Percentiles rank a stretch among this genome's conserved stretches.
Conservation (phyloP, 2,113 vertebrate genomes). For the Tilapia sparmanii region DNA sequence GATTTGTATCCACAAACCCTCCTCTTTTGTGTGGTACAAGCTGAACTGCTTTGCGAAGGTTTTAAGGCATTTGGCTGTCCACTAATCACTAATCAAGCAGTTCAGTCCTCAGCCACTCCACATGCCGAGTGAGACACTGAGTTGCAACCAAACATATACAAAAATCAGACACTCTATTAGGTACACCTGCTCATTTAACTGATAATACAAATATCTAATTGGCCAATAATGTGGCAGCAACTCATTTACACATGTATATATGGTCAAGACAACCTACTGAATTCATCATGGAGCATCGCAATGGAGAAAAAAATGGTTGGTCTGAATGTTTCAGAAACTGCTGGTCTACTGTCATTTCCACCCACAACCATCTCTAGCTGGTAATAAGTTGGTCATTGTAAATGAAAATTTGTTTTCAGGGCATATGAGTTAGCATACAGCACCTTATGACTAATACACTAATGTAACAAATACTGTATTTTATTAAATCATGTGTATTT, state of each 20-base stretch:
- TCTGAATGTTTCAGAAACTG: background rate
- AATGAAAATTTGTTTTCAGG: background rate
- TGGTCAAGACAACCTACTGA: background rate
- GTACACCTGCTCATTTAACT: background rate
- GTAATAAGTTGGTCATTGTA: background rate
- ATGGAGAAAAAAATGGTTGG: background rate
- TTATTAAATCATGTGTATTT: background rate
- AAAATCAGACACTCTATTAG: background rate
- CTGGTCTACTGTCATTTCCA: background rate
- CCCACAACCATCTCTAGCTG: background rate
- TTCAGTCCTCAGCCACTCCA: background rate
- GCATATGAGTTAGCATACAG: background rate
- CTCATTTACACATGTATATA: background rate
- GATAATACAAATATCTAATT: background rate
- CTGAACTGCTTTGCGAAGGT: background rate
- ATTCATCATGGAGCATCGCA: background rate
- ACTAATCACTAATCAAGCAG: background rate
- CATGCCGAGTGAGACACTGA: background rate
- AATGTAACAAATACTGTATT: background rate
- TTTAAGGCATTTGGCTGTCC: background rate
- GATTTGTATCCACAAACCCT: background rate
- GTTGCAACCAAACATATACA: background rate
- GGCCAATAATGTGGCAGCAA: background rate
- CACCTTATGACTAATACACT: background rate
- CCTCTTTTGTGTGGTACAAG: background rate